These are phyloP conservation scores for Bombus huntii DNA, from an alignment of 1,140 invertebrate genomes.

Conservation along the genomic window DNA sequence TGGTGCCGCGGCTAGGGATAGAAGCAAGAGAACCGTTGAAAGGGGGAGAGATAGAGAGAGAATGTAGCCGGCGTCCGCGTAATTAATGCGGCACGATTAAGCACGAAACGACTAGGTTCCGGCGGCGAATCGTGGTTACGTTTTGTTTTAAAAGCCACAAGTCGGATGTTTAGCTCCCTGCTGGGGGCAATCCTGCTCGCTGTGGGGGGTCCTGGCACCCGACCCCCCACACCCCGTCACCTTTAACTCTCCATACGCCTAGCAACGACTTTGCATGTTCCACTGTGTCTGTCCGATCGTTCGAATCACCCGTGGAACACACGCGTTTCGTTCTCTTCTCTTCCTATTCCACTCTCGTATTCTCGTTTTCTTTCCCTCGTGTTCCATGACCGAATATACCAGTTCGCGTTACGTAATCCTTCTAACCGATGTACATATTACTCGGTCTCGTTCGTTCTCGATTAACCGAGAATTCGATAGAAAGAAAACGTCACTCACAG, in stretches of 20 bases:
- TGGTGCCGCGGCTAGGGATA: neutral
- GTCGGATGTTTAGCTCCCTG: constrained; percentile 79
- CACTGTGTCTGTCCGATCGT: constrained; percentile 26
- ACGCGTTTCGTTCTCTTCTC: constrained; percentile 20
- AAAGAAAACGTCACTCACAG: neutral
- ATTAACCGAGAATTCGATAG: neutral
- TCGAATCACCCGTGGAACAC: constrained; percentile 54
- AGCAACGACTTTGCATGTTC: constrained; percentile 53
- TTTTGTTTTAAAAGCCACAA: constrained; percentile 77
- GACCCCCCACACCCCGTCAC: constrained; percentile 50
- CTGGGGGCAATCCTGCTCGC: constrained; percentile 78
- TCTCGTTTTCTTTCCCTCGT: neutral
- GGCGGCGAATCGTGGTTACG: constrained; percentile 70
- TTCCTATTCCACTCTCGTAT: neutral
- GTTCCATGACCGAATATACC: neutral
- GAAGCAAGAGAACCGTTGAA: constrained; percentile 2
- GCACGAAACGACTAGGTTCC: constrained; percentile 73
- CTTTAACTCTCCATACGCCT: constrained; percentile 61
- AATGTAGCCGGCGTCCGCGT: constrained; percentile 70
- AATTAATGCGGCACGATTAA: constrained; percentile 80
- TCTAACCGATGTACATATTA: neutral
- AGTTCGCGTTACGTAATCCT: neutral
- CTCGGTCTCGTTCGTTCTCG: neutral
- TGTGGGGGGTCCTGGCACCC: constrained; percentile 71
- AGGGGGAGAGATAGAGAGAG: constrained; percentile 22